Percentiles rank a stretch among this genome's conserved stretches.
Evolutionary conservation across 2,113 vertebrate species (phyloP).

Genomic region (Nyctibius bracteatus): DNA sequence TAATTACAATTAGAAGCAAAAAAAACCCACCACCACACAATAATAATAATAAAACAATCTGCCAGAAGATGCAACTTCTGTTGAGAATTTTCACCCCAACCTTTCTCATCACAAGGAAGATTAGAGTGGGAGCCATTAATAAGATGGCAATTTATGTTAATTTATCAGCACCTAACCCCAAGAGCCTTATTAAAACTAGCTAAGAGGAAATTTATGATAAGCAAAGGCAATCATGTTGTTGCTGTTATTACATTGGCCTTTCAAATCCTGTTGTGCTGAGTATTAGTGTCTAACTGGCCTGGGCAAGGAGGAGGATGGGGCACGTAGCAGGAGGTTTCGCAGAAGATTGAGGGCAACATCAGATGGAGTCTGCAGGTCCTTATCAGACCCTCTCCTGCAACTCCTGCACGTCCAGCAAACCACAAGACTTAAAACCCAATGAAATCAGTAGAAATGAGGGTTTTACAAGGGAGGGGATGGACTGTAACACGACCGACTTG

Average conservation of each 20-base stretch:
- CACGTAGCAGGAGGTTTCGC: background rate
- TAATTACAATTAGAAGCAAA: conserved; percentile 7
- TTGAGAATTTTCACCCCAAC: background rate
- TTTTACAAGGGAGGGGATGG: background rate
- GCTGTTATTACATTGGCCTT: background rate
- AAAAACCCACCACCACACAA: background rate
- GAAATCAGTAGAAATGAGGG: background rate
- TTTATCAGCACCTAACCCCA: conserved; percentile 17
- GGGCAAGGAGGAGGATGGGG: background rate
- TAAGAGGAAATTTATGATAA: conserved; percentile 15
- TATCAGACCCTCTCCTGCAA: background rate
- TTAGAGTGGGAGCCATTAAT: conserved; percentile 16
- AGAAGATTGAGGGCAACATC: background rate
- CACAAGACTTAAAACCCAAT: background rate
- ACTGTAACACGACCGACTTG: background rate
- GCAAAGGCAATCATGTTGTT: conserved; percentile 7
- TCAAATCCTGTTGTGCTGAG: background rate
- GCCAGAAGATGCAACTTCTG: background rate
- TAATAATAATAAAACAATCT: background rate
- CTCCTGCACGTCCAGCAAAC: background rate
- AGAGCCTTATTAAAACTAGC: conserved; percentile 8
- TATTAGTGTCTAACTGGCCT: background rate
- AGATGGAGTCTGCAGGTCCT: background rate
- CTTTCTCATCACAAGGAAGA: conserved; percentile 1
- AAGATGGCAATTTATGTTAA: conserved; percentile 35